Conservation (phyloP, 2,888 invertebrate genomes). For the Zootermopsis nevadensis region DNA sequence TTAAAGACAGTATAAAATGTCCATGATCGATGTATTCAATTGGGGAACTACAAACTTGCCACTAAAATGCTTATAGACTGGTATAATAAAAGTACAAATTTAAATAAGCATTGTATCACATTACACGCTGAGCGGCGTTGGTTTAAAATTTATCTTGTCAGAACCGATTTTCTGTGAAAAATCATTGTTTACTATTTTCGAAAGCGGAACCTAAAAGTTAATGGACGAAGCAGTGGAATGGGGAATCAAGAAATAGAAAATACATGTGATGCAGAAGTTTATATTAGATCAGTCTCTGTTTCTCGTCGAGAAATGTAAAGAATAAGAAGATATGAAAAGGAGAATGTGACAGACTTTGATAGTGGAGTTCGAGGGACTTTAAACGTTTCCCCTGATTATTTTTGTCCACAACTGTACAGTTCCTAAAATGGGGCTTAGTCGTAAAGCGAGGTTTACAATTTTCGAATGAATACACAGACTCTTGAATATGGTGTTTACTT, state of each 20-base stretch:
- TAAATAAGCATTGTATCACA: too few species aligned
- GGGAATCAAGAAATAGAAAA: not conserved
- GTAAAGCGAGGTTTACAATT: too few species aligned
- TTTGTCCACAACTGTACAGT: not conserved
- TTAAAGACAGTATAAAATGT: too few species aligned
- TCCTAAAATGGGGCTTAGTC: too few species aligned
- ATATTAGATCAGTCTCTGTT: not conserved
- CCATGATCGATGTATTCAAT: too few species aligned
- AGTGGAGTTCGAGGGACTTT: not conserved
- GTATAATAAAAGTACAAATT: too few species aligned
- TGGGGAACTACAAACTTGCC: too few species aligned
- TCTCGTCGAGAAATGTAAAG: not conserved
- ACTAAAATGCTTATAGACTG: too few species aligned
- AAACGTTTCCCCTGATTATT: too few species aligned
- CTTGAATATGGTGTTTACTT: too few species aligned
- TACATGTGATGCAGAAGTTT: not conserved
- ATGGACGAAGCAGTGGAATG: not conserved
- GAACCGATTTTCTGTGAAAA: slow-evolving; percentile 11
- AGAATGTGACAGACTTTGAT: not conserved
- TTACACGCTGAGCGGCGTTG: not conserved
- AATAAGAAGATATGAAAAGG: too few species aligned
- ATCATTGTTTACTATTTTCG: not conserved
- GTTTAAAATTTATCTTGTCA: not conserved
- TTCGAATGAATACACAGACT: too few species aligned
- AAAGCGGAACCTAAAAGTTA: not conserved